Evolutionary conservation across 2,113 vertebrate species (phyloP).

Genomic region (Megaceryle torquata): DNA sequence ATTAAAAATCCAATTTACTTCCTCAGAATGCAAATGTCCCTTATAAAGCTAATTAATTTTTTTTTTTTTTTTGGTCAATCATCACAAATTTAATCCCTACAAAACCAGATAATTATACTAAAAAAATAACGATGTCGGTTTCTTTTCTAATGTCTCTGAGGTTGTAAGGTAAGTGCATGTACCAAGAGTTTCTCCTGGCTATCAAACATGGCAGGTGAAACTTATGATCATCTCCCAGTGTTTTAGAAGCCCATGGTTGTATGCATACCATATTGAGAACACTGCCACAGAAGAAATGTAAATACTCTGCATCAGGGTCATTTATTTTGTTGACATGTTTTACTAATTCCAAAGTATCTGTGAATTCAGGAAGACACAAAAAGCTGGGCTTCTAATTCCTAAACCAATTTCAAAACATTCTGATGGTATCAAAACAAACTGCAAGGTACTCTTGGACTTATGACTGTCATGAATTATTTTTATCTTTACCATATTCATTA

Average conservation of each 20-base stretch:
- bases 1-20: neutral
- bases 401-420: constrained; percentile 15
- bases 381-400: neutral
- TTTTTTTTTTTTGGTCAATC: neutral
- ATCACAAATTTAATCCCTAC: neutral
- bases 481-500: constrained; percentile 10
- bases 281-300: neutral
- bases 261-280: neutral
- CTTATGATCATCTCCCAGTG: neutral
- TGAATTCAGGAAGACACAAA: neutral
- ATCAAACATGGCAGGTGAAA: neutral
- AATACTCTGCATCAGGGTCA: neutral
- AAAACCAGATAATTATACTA: neutral
- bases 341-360: neutral
- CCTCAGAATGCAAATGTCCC: neutral
- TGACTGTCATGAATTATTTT: neutral
- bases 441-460: neutral
- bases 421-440: constrained; percentile 36
- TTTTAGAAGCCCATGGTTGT: neutral
- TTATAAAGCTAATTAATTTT: neutral
- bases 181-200: neutral
- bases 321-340: constrained; percentile 32
- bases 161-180: neutral
- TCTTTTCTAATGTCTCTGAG: neutral
- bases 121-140: neutral